phyloP scores from a whole-genome alignment of 2,113 vertebrate species.

The Thalassarche chlororhynchos region DNA sequence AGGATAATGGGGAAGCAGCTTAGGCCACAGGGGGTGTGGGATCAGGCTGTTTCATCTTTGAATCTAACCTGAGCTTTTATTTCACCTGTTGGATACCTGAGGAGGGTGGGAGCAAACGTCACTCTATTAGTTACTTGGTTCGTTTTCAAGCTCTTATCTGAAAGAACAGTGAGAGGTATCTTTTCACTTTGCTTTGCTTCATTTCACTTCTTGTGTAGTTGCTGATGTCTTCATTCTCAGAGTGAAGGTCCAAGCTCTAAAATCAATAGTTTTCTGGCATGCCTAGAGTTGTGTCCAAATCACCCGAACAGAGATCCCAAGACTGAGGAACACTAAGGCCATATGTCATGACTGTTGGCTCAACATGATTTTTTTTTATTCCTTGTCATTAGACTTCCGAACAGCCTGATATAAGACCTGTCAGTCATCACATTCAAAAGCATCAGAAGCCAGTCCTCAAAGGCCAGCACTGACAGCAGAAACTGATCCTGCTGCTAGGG shows the following conservation, averaged over 20 bases:
- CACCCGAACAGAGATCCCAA: not conserved
- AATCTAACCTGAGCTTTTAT: not conserved
- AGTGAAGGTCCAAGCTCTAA: not conserved
- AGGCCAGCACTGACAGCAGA: not conserved
- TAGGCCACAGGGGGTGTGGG: not conserved
- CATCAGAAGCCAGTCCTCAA: not conserved
- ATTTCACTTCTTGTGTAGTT: not conserved
- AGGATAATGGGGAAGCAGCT: not conserved
- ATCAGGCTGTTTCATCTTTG: not conserved
- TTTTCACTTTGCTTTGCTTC: not conserved
- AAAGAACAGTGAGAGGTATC: not conserved
- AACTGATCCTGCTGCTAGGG: not conserved
- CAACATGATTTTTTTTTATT: not conserved
- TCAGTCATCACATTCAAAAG: not conserved
- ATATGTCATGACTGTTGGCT: not conserved
- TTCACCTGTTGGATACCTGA: not conserved
- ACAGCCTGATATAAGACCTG: not conserved
- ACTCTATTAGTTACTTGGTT: fast-evolving
- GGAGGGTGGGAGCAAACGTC: not conserved
- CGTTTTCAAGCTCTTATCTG: not conserved
- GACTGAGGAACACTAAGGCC: not conserved
- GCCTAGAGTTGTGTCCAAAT: not conserved
- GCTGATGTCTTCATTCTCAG: not conserved
- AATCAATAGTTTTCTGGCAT: not conserved
- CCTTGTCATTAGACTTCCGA: not conserved